Conservation (phyloP, 2,888 invertebrate genomes). For the Andricus quercusramuli region DNA sequence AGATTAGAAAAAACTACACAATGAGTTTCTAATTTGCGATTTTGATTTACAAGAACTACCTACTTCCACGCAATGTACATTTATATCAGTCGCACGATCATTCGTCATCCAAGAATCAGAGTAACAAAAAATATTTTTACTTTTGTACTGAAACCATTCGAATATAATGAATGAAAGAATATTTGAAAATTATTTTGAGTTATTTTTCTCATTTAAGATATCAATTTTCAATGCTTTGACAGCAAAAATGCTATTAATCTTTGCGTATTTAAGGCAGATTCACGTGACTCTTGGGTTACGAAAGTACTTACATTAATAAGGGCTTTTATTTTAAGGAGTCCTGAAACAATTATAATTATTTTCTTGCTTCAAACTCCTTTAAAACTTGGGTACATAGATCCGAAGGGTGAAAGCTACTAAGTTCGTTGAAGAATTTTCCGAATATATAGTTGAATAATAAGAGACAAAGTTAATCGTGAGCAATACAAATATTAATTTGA, state of each 20-base stretch:
- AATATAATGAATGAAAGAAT: not conserved
- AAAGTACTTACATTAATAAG: not conserved
- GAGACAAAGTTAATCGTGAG: not conserved
- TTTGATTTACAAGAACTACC: slow-evolving; percentile 22
- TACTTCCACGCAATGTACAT: slow-evolving; percentile 21
- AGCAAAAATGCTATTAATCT: not conserved
- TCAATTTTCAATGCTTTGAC: not conserved
- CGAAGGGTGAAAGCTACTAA: slow-evolving; percentile 33
- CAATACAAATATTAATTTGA: not conserved
- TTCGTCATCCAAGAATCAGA: slow-evolving; percentile 32
- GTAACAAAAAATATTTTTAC: not conserved
- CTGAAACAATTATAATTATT: not conserved
- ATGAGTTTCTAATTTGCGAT: not conserved
- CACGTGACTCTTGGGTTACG: slow-evolving; percentile 29
- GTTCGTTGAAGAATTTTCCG: slow-evolving; percentile 5
- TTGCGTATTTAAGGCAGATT: not conserved
- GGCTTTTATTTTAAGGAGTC: slow-evolving; percentile 1
- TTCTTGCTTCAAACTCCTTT: not conserved
- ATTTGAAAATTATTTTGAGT: not conserved
- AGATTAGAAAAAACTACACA: slow-evolving; percentile 32
- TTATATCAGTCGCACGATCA: slow-evolving; percentile 29
- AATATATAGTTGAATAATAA: not conserved
- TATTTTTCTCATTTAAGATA: not conserved
- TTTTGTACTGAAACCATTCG: not conserved
- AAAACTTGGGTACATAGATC: not conserved